Evolutionary conservation across 2,888 invertebrate genomes (phyloP).

Genomic region (Microctonus aethiopoides): DNA sequence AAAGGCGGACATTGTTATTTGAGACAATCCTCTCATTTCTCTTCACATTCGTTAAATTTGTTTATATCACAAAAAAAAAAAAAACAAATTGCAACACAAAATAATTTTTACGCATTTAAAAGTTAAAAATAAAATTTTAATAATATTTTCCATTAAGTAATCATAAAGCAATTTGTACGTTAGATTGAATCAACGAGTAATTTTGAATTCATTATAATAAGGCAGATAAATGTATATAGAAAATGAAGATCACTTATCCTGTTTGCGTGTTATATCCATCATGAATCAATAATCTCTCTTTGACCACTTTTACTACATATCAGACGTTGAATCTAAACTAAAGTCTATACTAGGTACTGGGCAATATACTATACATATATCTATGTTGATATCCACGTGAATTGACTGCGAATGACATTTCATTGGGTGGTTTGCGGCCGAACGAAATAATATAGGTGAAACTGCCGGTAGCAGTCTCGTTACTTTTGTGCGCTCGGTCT

Average conservation of each 20-base stretch:
- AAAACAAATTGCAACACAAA: background rate
- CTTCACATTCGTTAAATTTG: background rate
- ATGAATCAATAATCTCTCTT: background rate
- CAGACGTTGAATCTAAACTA: background rate
- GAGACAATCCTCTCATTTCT: background rate
- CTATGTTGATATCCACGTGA: slow-evolving; percentile 5
- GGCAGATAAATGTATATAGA: background rate
- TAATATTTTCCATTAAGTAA: background rate
- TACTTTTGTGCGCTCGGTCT: slow-evolving; percentile 11
- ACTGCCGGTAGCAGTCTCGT: slow-evolving; percentile 14
- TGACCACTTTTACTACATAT: background rate
- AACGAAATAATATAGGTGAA: background rate
- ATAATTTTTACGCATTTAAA: background rate
- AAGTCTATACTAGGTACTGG: slow-evolving; percentile 1
- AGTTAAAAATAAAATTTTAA: background rate
- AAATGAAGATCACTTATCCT: slow-evolving; percentile 5
- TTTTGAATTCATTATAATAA: background rate
- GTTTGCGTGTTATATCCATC: background rate
- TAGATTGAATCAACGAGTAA: background rate
- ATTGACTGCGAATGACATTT: slow-evolving; percentile 20
- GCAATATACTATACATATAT: background rate
- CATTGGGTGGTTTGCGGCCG: background rate
- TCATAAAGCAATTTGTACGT: background rate
- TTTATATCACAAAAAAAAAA: too few relatives aligned
- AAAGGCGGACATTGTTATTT: background rate